Evolutionary conservation across 2,113 vertebrate species (phyloP).

Genomic region (Pangasianodon hypophthalmus): DNA sequence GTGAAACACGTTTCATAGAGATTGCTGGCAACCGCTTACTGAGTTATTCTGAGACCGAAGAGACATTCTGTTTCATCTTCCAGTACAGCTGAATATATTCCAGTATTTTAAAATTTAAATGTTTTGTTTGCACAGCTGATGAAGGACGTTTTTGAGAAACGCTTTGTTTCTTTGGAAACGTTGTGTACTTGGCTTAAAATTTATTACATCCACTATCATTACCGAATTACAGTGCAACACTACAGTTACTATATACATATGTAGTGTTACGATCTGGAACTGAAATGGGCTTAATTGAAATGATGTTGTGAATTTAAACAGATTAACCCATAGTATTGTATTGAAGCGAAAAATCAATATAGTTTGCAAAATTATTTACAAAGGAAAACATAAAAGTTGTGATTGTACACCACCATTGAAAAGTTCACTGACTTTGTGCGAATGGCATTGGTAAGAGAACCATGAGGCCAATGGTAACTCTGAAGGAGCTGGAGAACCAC

Average conservation of each 20-base stretch:
- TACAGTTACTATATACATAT: background rate
- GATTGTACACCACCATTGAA: background rate
- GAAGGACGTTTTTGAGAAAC: background rate
- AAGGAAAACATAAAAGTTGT: background rate
- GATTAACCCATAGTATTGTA: background rate
- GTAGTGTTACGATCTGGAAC: background rate
- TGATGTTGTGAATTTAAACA: background rate
- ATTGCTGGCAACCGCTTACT: background rate
- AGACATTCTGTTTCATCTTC: background rate
- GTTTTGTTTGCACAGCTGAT: background rate
- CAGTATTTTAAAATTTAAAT: background rate
- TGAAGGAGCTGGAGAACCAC: background rate
- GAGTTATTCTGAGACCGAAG: background rate
- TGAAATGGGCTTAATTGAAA: background rate
- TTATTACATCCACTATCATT: background rate
- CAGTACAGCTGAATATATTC: background rate
- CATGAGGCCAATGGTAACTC: background rate
- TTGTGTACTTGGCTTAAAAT: background rate
- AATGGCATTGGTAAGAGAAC: background rate
- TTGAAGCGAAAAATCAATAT: background rate
- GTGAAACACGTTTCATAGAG: background rate
- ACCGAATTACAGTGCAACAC: background rate
- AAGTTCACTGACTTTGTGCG: background rate
- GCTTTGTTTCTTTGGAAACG: background rate
- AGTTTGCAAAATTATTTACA: background rate